phyloP scores from a whole-genome alignment of 2,797 vertebrate species.

The Melanogrammus aeglefinus region DNA sequence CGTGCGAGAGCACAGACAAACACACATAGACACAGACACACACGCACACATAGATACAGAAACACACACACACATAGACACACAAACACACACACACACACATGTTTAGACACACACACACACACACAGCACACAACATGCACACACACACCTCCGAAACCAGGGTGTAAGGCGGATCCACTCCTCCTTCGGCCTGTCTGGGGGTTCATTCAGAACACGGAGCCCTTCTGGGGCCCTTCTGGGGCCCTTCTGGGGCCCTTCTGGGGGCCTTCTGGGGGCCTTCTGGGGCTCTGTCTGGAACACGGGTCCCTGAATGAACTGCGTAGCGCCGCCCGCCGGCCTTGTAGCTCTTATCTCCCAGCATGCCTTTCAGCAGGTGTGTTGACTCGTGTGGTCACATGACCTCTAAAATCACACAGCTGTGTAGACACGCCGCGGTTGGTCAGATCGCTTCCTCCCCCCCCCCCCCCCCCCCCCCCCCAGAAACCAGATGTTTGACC shows the following conservation, averaged over 20 bases:
- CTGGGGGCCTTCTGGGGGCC: neutral
- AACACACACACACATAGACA: too few relatives aligned
- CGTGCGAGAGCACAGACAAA: neutral
- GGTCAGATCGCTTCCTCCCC: constrained; percentile 42
- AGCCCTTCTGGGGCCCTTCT: neutral
- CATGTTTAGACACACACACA: neutral
- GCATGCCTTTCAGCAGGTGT: constrained; percentile 69
- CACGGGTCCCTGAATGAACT: neutral
- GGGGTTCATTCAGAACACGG: too few relatives aligned
- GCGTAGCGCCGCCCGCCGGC: neutral
- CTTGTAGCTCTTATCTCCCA: constrained; percentile 39
- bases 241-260: neutral
- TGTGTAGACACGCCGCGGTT: constrained; percentile 57
- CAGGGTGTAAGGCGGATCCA: too few relatives aligned
- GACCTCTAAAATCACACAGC: constrained; percentile 65
- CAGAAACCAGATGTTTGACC: constrained; percentile 64
- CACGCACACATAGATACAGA: too few relatives aligned
- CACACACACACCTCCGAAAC: too few relatives aligned
- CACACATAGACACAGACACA: neutral
- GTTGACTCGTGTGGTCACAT: constrained; percentile 59
- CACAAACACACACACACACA: too few relatives aligned
- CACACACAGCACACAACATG: too few relatives aligned
- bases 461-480: constrained; percentile 25
- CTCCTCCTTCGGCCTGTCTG: neutral
- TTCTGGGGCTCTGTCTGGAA: neutral